Conservation (phyloP, 37 sponge, comb jelly and placozoan species). For the Chondrilla cf. caribensis region DNA sequence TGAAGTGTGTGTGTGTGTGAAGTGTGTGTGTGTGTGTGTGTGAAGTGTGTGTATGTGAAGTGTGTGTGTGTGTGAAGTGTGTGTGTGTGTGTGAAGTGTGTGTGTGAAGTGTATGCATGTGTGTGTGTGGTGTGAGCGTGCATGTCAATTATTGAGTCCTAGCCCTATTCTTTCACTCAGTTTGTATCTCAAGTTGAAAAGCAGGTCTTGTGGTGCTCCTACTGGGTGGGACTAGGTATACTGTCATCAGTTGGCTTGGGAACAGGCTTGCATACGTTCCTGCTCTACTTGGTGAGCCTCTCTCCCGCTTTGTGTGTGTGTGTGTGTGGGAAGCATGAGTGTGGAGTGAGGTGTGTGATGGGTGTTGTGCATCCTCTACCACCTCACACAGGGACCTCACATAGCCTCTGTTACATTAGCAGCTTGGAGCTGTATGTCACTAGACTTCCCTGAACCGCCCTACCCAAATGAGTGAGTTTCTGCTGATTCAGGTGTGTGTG, state of each 20-base stretch:
- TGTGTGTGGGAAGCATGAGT: no score
- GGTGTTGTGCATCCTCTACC: not conserved
- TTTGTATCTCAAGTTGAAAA: slow-evolving; percentile 42
- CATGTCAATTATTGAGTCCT: no score
- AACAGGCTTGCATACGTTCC: slow-evolving; percentile 97
- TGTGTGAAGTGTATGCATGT: no score
- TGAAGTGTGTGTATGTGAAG: no score
- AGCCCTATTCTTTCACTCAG: slow-evolving; percentile 22
- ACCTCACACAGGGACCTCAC: slow-evolving; percentile 79
- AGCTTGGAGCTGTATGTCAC: slow-evolving; percentile 92
- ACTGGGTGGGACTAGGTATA: slow-evolving; percentile 96
- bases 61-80: no score
- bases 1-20: no score
- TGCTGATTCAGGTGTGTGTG: not conserved
- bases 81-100: no score
- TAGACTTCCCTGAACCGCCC: slow-evolving; percentile 97
- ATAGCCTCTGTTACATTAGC: slow-evolving; percentile 98
- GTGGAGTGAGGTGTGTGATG: not conserved
- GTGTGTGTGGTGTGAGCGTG: no score
- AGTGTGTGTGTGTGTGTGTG: no score
- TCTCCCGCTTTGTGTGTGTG: no score
- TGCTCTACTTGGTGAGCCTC: slow-evolving; percentile 78
- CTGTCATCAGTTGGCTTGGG: slow-evolving; percentile 95
- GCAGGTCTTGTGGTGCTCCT: slow-evolving; percentile 71
- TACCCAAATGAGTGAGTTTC: slow-evolving; percentile 69